phyloP scores from a whole-genome alignment of 2,888 invertebrate genomes.

The Drosophila sordidula region DNA sequence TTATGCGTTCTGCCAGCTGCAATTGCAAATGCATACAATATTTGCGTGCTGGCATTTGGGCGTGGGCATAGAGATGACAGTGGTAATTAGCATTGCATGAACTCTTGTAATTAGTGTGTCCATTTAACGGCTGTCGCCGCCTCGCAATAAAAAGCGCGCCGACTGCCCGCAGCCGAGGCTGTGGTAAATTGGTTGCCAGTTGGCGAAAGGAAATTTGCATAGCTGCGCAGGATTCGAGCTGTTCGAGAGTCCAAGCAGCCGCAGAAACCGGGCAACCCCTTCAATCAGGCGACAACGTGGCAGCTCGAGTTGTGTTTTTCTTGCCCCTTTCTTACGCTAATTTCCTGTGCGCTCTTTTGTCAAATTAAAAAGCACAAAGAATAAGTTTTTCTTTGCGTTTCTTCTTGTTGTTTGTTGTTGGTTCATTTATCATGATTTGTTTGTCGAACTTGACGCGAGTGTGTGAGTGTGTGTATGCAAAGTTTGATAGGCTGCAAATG shows the following conservation, averaged over 20 bases:
- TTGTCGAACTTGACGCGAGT: constrained; percentile 70
- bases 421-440: constrained; percentile 82
- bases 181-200: constrained; percentile 14
- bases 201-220: constrained; percentile 21
- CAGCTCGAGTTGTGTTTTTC: constrained; percentile 54
- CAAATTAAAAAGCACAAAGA: constrained; percentile 74
- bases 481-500: constrained; percentile 77
- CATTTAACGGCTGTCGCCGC: constrained; percentile 36
- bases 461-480: constrained; percentile 29
- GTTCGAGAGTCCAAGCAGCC: background rate
- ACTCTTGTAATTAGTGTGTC: constrained; percentile 69
- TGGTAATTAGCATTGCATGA: constrained; percentile 69
- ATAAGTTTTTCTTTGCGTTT: constrained; percentile 61
- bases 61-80: constrained; percentile 12
- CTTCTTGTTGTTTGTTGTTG: constrained; percentile 71
- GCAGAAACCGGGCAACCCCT: constrained; percentile 45
- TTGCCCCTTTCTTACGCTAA: constrained; percentile 67
- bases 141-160: constrained; percentile 3
- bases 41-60: constrained; percentile 30
- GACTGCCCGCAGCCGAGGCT: constrained; percentile 1
- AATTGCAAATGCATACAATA: constrained; percentile 40
- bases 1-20: constrained; percentile 57
- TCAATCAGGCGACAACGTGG: constrained; percentile 64
- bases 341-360: constrained; percentile 71
- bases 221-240: constrained; percentile 5